Percentiles rank a stretch among this genome's conserved stretches.
phyloP scores from a whole-genome alignment of 2,888 invertebrate species.

The Apotomis betuletana region DNA sequence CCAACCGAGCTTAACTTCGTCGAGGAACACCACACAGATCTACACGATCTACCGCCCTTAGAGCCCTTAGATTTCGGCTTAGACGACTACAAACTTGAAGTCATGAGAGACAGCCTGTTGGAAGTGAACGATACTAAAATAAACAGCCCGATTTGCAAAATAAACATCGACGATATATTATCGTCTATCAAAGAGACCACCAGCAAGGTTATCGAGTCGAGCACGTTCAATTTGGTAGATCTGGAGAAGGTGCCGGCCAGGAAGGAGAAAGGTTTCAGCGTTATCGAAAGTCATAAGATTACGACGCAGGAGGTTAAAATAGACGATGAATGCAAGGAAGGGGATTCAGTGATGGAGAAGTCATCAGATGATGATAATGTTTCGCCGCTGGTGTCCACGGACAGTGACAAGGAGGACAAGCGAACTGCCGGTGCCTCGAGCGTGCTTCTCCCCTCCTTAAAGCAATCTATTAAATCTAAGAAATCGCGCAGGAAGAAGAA shows the following conservation, averaged over 20 bases:
- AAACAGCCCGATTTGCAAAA: slow-evolving; percentile 76
- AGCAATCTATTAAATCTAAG: slow-evolving; percentile 78
- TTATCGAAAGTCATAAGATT: slow-evolving; percentile 73
- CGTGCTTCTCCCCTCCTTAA: slow-evolving; percentile 64
- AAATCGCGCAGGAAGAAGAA: slow-evolving; percentile 86
- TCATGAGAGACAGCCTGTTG: slow-evolving; percentile 75
- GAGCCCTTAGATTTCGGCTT: slow-evolving; percentile 73
- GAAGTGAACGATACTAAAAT: slow-evolving; percentile 66
- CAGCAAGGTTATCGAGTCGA: slow-evolving; percentile 64
- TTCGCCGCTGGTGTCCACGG: slow-evolving; percentile 79
- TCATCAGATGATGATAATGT: slow-evolving; percentile 84
- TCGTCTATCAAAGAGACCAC: slow-evolving; percentile 74
- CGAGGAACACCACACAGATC: slow-evolving; percentile 74
- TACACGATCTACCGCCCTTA: slow-evolving; percentile 70
- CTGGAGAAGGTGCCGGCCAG: slow-evolving; percentile 71
- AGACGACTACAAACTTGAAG: slow-evolving; percentile 76
- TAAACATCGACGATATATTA: slow-evolving; percentile 75
- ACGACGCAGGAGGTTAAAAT: slow-evolving; percentile 71
- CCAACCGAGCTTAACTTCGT: slow-evolving; percentile 75
- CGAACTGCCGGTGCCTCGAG: slow-evolving; percentile 68
- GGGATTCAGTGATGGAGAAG: slow-evolving; percentile 76
- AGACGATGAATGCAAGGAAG: slow-evolving; percentile 65
- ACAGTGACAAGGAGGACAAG: slow-evolving; percentile 82
- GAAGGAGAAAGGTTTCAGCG: slow-evolving; percentile 72
- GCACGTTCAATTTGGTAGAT: slow-evolving; percentile 74